phyloP scores from a whole-genome alignment of 92 coral and sea anemone species.

The Heteractis magnifica region DNA sequence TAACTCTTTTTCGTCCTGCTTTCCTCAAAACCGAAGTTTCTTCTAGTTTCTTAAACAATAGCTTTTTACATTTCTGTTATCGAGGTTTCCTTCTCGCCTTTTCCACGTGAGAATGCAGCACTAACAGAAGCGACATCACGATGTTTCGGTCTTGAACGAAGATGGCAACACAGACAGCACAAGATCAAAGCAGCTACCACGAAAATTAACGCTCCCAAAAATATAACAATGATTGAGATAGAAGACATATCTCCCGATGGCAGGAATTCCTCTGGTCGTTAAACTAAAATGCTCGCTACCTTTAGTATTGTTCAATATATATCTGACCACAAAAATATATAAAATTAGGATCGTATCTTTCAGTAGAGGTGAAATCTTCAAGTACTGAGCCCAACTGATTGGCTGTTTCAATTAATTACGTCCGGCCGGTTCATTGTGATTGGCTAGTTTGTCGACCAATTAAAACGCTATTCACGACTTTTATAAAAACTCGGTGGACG shows the following conservation, averaged over 20 bases:
- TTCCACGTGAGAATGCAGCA: conserved; percentile 54
- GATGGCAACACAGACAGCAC: conserved; percentile 85
- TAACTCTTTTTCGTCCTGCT: neutral
- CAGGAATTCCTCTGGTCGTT: neutral
- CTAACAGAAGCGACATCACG: conserved; percentile 38
- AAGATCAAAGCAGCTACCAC: conserved; percentile 87
- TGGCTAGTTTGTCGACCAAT: conserved; percentile 12
- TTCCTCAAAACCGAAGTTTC: neutral
- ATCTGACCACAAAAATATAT: neutral
- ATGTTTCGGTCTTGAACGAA: conserved; percentile 73
- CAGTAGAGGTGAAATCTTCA: neutral
- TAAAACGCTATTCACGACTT: neutral
- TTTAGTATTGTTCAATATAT: neutral
- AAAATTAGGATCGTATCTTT: neutral
- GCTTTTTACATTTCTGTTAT: conserved; percentile 64
- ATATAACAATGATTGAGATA: conserved; percentile 86
- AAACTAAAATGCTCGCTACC: neutral
- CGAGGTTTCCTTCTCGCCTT: conserved; percentile 85
- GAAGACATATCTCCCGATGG: conserved; percentile 52
- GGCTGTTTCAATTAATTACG: conserved; percentile 20
- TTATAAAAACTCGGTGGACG: neutral
- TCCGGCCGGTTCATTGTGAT: conserved; percentile 7
- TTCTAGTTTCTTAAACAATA: neutral
- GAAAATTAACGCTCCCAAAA: conserved; percentile 87
- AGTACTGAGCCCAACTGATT: neutral